Percentiles rank a stretch among this genome's conserved stretches.
Evolutionary conservation across 2,797 vertebrate species (phyloP).

Genomic region (Smutsia temminckii): DNA sequence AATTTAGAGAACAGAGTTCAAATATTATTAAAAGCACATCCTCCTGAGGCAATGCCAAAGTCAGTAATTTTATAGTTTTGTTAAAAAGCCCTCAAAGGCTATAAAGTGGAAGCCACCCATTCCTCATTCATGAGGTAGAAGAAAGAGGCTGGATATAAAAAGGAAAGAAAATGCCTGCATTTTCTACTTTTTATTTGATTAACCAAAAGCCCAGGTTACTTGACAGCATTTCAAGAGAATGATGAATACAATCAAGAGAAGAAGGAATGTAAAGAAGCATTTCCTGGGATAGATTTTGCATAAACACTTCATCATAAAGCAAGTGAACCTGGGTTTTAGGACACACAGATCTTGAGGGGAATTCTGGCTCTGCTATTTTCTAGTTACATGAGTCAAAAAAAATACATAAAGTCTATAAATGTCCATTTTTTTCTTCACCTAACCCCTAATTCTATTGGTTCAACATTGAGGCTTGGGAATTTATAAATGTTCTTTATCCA

Average conservation of each 20-base stretch:
- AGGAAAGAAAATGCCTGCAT: neutral
- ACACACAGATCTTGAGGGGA: neutral
- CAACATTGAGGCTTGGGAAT: neutral
- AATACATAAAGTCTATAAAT: constrained; percentile 30
- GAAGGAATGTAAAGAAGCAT: constrained; percentile 31
- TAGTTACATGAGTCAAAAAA: constrained; percentile 19
- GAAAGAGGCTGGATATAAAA: neutral
- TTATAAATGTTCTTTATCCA: neutral
- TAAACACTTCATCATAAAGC: neutral
- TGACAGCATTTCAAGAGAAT: constrained; percentile 49
- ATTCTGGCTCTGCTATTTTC: constrained; percentile 4
- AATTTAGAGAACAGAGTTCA: constrained; percentile 79
- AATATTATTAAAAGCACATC: constrained; percentile 80
- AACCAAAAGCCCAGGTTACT: constrained; percentile 26
- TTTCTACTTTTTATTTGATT: constrained; percentile 38
- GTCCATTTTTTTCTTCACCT: constrained; percentile 3
- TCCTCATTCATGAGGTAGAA: neutral
- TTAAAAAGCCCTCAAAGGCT: constrained; percentile 52
- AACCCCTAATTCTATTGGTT: neutral
- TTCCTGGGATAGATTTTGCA: constrained; percentile 40
- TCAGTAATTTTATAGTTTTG: constrained; percentile 76
- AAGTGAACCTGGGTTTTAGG: constrained; percentile 26
- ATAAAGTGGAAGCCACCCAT: constrained; percentile 43
- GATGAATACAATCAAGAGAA: constrained; percentile 6
- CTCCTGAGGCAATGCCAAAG: constrained; percentile 77